Evolutionary conservation across 2,113 vertebrate genomes (phyloP).

Genomic region (Hassar affinis): DNA sequence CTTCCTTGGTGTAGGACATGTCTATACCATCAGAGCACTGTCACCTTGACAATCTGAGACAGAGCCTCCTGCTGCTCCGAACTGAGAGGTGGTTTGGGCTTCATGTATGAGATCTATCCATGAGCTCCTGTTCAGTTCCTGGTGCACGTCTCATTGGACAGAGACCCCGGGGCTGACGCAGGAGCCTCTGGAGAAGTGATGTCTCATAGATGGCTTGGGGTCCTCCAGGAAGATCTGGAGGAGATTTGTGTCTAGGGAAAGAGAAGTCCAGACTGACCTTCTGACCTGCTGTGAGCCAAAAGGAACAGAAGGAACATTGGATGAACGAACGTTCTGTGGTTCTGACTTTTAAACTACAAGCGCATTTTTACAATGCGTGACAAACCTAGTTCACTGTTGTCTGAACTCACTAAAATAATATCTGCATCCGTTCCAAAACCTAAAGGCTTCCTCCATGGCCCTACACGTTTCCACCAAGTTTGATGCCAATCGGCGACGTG

Average conservation of each 20-base stretch:
- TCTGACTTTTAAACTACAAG: too few relatives aligned
- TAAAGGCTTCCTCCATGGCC: too few relatives aligned
- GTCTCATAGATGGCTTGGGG: background rate
- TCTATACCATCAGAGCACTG: background rate
- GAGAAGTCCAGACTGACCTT: background rate
- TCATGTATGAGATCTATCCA: background rate
- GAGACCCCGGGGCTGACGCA: background rate
- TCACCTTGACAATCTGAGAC: background rate
- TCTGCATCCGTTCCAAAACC: too few relatives aligned
- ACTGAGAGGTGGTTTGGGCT: background rate
- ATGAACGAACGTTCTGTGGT: background rate
- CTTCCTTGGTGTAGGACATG: background rate
- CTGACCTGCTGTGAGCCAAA: background rate
- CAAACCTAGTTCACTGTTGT: too few relatives aligned
- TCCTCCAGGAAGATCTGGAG: background rate
- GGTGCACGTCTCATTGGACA: background rate
- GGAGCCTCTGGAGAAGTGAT: background rate
- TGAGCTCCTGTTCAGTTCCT: background rate
- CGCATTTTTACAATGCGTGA: too few relatives aligned
- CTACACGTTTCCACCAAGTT: too few relatives aligned
- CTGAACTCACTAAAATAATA: too few relatives aligned
- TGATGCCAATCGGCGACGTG: too few relatives aligned
- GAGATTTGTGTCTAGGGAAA: background rate
- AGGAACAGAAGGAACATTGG: background rate
- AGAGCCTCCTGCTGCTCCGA: background rate